Base-by-base conservation (phyloP, 2,113 vertebrate species). In the Tachuris rubrigastra region DNA sequence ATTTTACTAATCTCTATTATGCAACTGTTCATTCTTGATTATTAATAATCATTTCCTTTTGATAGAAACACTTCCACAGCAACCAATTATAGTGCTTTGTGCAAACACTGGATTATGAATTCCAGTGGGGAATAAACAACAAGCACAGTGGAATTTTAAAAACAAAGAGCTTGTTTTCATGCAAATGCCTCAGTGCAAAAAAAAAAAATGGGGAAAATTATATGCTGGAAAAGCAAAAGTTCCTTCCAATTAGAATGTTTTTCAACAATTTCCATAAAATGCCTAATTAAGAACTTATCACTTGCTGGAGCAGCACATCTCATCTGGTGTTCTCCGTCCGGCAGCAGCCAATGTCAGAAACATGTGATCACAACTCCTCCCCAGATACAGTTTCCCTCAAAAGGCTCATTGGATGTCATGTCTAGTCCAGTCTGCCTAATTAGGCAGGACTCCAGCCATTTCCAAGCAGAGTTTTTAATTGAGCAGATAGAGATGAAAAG, bases 101-200 rank as follows among this genome's bases (percentile, higher is more conserved):
- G 90, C 94, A 96, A 95, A 90, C 90, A 97, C 67, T 92, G 95
- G 88, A 96, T 97, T 96, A 96, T 95, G 90, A 95, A 95, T 96
- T 95, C 95, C 95, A 88, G 90, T 83, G 94, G 94, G 96, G 76
- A 96, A 97, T 96, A 96, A 97, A 93, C 76, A 96, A 96, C 85
- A 93, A 95, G 75, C 85, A 60, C 86, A 86, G 91, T 62, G 86
- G 90, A 95, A 93, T 95, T 92, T 94, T 79, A 89, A 93, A 95
- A 96, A 93, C 79, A 85, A 96, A 93, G 83, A 90, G 71, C 91
- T 94, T 84, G 87, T 93, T 97, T 95, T 89, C 91, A 94, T 96
- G 94, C 89, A 97, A 95, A 96, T 93, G 91, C 33, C 75, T 94
- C 46, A 44, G 85, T 62, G 52, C 60, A 84, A 78, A 91, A 92